Conservation (phyloP, 2,797 vertebrate genomes). For the Enteromius thamalakanensis region DNA sequence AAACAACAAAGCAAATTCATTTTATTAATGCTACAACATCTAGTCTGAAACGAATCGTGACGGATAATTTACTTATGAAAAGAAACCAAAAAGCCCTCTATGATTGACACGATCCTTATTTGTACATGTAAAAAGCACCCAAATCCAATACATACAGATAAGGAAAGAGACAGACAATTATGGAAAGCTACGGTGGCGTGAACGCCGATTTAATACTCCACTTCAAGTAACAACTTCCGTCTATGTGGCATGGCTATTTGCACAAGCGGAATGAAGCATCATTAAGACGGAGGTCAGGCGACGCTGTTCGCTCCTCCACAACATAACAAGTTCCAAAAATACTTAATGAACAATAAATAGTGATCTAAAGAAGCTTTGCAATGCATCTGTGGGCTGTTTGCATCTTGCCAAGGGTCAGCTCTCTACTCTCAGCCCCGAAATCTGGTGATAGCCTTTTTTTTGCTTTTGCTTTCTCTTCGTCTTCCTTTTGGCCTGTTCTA, state of each 20-base stretch:
- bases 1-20: slow-evolving; percentile 26
- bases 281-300: slow-evolving; percentile 54
- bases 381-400: slow-evolving; percentile 52
- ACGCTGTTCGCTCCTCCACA: slow-evolving; percentile 23
- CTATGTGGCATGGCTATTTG: slow-evolving; percentile 60
- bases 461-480: slow-evolving; percentile 59
- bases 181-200: slow-evolving; percentile 37
- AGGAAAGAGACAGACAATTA: slow-evolving; percentile 52
- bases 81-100: background rate
- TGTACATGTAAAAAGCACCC: slow-evolving; percentile 19
- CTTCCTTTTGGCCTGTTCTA: slow-evolving; percentile 17
- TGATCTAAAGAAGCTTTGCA: slow-evolving; percentile 62
- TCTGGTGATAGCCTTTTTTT: slow-evolving; percentile 58
- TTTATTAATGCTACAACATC: slow-evolving; percentile 2
- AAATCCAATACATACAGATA: slow-evolving; percentile 37
- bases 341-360: slow-evolving; percentile 67
- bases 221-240: slow-evolving; percentile 59
- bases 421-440: background rate
- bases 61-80: slow-evolving; percentile 9
- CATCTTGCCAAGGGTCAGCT: slow-evolving; percentile 68
- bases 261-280: slow-evolving; percentile 59
- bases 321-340: slow-evolving; percentile 61
- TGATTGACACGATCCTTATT: slow-evolving; percentile 16
- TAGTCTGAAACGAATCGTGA: slow-evolving; percentile 15
- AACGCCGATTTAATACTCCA: slow-evolving; percentile 61